Percentiles rank a stretch among this genome's conserved stretches.
These are phyloP conservation scores for Nomada lathburiana DNA, from an alignment of 2,888 invertebrate genomes.

Conservation along the genomic window DNA sequence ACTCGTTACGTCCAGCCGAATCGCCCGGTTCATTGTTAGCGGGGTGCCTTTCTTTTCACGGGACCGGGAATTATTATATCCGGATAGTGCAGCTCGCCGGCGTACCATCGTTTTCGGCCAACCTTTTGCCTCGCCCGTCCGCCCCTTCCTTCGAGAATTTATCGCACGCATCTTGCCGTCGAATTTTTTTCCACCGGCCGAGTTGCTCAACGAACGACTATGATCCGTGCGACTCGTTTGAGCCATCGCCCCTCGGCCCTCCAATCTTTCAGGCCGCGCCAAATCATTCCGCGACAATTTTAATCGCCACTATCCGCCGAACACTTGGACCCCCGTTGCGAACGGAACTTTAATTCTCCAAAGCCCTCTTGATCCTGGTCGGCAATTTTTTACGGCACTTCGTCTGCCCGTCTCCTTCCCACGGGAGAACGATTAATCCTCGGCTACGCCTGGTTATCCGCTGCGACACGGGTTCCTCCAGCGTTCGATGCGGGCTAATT, in stretches of 20 bases:
- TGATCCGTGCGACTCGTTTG: neutral
- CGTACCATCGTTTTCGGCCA: neutral
- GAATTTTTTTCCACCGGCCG: neutral
- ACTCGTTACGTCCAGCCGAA: constrained; percentile 15
- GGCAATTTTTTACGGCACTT: constrained; percentile 54
- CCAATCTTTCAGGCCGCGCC: neutral
- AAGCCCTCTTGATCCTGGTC: constrained; percentile 62
- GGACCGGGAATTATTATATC: constrained; percentile 33
- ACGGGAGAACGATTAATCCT: constrained; percentile 62
- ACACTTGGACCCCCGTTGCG: constrained; percentile 26
- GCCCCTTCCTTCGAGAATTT: neutral
- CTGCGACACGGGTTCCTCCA: constrained; percentile 17
- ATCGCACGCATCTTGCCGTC: neutral
- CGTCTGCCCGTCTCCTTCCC: constrained; percentile 31
- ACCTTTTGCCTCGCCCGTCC: neutral
- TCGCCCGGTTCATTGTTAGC: constrained; percentile 27
- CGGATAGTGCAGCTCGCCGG: neutral
- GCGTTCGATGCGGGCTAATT: constrained; percentile 39
- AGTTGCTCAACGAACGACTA: neutral
- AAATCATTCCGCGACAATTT: constrained; percentile 3
- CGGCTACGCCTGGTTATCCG: constrained; percentile 42
- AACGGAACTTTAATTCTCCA: constrained; percentile 55
- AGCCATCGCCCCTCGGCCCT: constrained; percentile 1
- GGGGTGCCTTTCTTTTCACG: neutral
- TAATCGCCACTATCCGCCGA: constrained; percentile 46